Base-by-base conservation (phyloP, 2,797 vertebrate genomes). In the Chelmon rostratus region DNA sequence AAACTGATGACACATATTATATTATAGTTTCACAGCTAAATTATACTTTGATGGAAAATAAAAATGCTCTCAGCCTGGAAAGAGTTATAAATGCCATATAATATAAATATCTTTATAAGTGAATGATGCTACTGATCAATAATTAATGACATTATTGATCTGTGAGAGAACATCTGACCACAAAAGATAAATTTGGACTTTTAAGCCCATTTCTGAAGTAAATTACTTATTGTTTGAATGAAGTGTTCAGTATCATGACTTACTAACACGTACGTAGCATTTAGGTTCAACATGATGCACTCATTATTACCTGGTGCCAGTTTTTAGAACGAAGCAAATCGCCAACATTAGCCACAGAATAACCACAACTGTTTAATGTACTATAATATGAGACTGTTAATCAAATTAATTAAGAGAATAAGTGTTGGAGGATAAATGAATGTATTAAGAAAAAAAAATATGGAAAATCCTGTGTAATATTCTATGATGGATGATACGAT, bases 1-100 rank as follows among this genome's bases (percentile, higher is more conserved):
- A 85, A 83, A 79, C 58, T 79, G 66, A 68, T 67, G 68, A 49
- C 35, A 59, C 64, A 3, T 7, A 4, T 7, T 47, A 54, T 25
- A 9, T 38, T 57, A 40, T 61, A 49, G 68, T 79, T 68, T 78
- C 67, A 86, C 74, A 79, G 57, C 31, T 62, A 38, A 78, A 76
- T 64, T 3, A 49, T 50, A 13, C 9, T 59, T 57, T 47, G 21
- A 61, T 13, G 23, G 21, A 19, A 53, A 68, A 66, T 35, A 35
- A 44, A 76, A 65, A 25, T 0, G 1, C n/a, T 42, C 5, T 52
- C 15, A 49, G 44, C 37, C 67, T 16, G 11, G 8, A 50, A 47
- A 13, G n/a, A 50, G 8, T 66, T 70, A 63, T 38, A 33, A 57
- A 11, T 16, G 25, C 3, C 5, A 52, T 4, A 28, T 28, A 28